Conservation (phyloP, 2,888 invertebrate species). For the Schrankia costaestrigalis region DNA sequence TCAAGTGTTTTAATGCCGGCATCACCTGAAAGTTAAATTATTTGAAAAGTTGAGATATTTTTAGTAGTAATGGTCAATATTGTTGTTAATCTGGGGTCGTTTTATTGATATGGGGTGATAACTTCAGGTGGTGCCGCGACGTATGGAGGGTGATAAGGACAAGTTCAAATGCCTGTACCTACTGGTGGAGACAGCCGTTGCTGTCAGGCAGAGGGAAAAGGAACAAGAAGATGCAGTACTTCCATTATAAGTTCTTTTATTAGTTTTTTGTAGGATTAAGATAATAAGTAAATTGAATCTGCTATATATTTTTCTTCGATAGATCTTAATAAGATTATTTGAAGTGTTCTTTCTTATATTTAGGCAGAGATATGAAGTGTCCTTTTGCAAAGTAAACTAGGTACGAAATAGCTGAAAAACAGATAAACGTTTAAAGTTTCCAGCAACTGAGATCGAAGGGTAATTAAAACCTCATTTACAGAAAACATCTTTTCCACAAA, state of each 20-base stretch:
- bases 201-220: constrained; percentile 63
- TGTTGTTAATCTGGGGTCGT: background rate
- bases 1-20: constrained; percentile 68
- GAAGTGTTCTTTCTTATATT: too few species aligned
- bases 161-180: constrained; percentile 67
- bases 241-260: constrained; percentile 16
- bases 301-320: background rate
- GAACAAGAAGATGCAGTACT: constrained; percentile 47
- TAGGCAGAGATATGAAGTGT: too few species aligned
- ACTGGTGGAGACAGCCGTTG: constrained; percentile 66
- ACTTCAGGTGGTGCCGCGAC: constrained; percentile 62
- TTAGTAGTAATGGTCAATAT: background rate
- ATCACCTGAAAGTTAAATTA: constrained; percentile 52
- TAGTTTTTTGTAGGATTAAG: too few species aligned
- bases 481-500: too few species aligned
- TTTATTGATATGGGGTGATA: constrained; percentile 21
- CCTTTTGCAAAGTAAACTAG: too few species aligned
- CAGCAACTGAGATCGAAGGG: too few species aligned
- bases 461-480: too few species aligned
- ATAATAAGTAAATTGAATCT: background rate
- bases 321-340: too few species aligned
- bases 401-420: too few species aligned
- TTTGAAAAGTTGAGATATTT: background rate
- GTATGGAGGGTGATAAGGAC: constrained; percentile 43
- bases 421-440: too few species aligned